Evolutionary conservation across 1,140 invertebrate genomes (phyloP).

Genomic region (Zeugodacus cucurbitae): DNA sequence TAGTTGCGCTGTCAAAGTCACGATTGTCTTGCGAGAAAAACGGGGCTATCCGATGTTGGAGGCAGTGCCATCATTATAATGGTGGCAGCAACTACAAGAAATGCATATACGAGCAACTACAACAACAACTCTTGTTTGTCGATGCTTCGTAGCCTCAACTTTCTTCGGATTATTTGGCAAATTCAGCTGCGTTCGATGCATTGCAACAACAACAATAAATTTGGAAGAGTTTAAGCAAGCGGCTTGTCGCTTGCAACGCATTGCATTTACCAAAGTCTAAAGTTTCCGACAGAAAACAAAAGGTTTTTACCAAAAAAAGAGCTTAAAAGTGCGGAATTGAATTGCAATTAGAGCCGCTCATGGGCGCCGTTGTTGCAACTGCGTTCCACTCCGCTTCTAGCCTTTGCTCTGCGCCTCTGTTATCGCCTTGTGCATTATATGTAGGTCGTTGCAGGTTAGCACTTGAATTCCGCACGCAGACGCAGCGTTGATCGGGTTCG

Average conservation of each 20-base stretch:
- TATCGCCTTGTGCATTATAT: conserved; percentile 31
- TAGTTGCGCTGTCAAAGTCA: conserved; percentile 26
- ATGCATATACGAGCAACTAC: background rate
- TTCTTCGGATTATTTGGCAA: background rate
- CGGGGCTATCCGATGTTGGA: background rate
- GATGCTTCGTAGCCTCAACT: background rate
- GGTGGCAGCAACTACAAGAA: background rate
- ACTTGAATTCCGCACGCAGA: conserved; percentile 47
- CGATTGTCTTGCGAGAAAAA: background rate
- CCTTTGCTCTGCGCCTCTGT: background rate
- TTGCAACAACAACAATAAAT: background rate
- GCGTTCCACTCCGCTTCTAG: background rate
- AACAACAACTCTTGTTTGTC: background rate
- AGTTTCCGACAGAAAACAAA: background rate
- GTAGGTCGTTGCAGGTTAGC: conserved; percentile 63
- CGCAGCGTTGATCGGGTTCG: background rate
- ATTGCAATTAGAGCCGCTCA: background rate
- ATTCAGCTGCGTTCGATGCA: conserved; percentile 7
- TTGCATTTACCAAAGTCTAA: background rate
- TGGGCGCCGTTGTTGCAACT: background rate
- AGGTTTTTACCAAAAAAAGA: no score
- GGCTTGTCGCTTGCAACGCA: background rate
- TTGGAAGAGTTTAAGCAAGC: background rate
- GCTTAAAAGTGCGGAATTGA: background rate
- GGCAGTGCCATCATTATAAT: background rate